Percentiles rank a stretch among this genome's conserved stretches.
Conservation (phyloP, 2,888 invertebrate species). For the Bombylius major region DNA sequence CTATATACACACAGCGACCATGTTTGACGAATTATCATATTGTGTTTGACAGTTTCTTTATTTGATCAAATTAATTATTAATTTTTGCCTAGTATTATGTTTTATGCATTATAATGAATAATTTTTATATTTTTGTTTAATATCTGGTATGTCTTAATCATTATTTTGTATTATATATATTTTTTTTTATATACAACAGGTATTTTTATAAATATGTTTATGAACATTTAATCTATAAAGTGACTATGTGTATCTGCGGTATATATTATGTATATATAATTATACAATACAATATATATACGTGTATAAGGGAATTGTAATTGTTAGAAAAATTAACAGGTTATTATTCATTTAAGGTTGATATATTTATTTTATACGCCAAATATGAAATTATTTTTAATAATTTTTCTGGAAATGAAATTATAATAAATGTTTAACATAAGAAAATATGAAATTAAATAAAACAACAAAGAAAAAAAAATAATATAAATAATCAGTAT, state of each 20-base stretch:
- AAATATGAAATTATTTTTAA: neutral
- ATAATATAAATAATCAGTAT: too few relatives aligned
- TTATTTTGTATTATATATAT: too few relatives aligned
- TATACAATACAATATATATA: too few relatives aligned
- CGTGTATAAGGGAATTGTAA: neutral
- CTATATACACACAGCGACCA: neutral
- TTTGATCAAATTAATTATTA: conserved; percentile 12
- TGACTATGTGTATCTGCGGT: too few relatives aligned
- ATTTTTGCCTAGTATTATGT: neutral
- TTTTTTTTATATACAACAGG: too few relatives aligned
- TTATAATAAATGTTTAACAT: neutral
- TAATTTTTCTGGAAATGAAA: neutral
- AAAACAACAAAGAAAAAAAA: neutral
- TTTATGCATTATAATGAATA: too few relatives aligned
- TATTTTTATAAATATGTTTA: too few relatives aligned
- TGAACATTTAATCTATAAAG: too few relatives aligned
- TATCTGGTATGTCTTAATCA: too few relatives aligned
- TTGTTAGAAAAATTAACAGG: neutral
- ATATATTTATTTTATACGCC: neutral
- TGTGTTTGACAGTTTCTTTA: conserved; percentile 14
- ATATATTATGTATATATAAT: too few relatives aligned
- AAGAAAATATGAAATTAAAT: neutral
- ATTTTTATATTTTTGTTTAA: too few relatives aligned
- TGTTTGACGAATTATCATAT: conserved; percentile 14
- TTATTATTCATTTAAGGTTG: neutral